Evolutionary conservation across 2,797 vertebrate genomes (phyloP).

Genomic region (Phylloscopus collybita): DNA sequence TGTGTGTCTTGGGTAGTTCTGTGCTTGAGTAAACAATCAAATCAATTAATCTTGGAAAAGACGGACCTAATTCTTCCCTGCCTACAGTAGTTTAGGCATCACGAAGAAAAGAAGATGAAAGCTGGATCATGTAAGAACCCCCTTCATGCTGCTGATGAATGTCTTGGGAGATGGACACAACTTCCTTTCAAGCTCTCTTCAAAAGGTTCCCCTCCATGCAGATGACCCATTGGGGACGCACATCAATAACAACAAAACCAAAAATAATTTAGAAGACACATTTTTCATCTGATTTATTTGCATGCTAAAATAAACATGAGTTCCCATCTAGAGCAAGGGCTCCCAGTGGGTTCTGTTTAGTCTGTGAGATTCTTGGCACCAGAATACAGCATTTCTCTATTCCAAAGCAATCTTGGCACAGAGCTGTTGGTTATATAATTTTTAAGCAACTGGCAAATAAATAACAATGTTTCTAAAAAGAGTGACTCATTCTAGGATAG

Average conservation of each 20-base stretch:
- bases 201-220: constrained; percentile 19
- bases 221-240: constrained; percentile 19
- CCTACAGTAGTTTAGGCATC: neutral
- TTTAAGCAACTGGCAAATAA: neutral
- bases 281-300: constrained; percentile 43
- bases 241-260: neutral
- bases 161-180: neutral
- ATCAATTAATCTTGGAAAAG: constrained; percentile 15
- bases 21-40: constrained; percentile 30
- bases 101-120: constrained; percentile 10
- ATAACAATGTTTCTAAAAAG: constrained; percentile 22
- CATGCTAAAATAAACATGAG: constrained; percentile 5
- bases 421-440: constrained; percentile 29
- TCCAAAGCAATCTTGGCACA: constrained; percentile 44
- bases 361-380: constrained; percentile 26
- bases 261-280: neutral
- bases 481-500: neutral
- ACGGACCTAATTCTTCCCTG: neutral
- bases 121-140: neutral
- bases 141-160: neutral
- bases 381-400: neutral
- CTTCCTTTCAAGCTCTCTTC: constrained; percentile 48
- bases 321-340: constrained; percentile 20
- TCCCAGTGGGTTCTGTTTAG: constrained; percentile 56
- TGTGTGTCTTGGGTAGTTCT: neutral